Base-by-base conservation (phyloP, 2,797 vertebrate genomes). In the Cryptoprocta ferox region DNA sequence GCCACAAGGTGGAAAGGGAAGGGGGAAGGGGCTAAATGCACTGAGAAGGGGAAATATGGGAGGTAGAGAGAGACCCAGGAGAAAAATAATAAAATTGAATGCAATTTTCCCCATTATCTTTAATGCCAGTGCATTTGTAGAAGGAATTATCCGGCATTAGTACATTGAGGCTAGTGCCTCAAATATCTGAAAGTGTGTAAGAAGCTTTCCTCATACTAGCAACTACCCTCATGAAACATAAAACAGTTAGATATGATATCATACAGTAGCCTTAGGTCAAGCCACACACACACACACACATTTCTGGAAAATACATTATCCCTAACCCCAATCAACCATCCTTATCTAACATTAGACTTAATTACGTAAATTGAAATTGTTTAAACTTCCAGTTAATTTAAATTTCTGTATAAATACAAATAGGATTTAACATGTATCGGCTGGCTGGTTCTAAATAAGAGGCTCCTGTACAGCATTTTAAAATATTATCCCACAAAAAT, bases 391-490 rank as follows among this genome's bases (percentile, higher is more conserved):
- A 61, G 66, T 59, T 89, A 78, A 63, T 89, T 91, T 63, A 35
- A 56, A 63, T 82, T 95, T 91, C 78, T 93, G 15, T 80, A 68
- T 61, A 94, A 83, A 79, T 53, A 91, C 3, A 68, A 91, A 56
- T 63, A 91, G 35, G 5, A 92, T 70, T 89, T 66, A 80, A 79
- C 89, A 45, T 6, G 39, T 71, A 87, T 32, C 26, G 35, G 19
- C 35, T 81, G 19, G 2, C 16, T 95, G 37, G 9, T 63, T 82
- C 86, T 89, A 89, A 78, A 61, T 88, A 61, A 48, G 42, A 93
- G 28, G 3, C 8, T 85, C 10, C 9, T 16, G 9, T 48, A 85
- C 1, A 37, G 3, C 50, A 78, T 81, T 93, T 95, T 13, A 56
- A 71, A 79, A 92, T 73, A 37, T 70, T 48, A 35, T 61, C 26